Base-by-base conservation (phyloP, 2,888 invertebrate species). In the Pyrocoelia pectoralis region DNA sequence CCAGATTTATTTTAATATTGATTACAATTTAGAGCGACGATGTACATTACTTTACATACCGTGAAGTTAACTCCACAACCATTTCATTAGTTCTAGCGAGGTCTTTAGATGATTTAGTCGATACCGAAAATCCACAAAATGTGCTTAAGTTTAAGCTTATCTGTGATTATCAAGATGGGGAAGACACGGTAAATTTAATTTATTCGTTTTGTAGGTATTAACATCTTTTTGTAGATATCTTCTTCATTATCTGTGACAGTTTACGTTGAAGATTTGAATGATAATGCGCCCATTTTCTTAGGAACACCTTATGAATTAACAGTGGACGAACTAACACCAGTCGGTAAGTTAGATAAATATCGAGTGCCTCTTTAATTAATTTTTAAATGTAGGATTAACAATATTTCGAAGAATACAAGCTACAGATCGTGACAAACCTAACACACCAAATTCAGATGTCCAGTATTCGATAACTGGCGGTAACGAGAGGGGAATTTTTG, bases 191-290 rank as follows among this genome's bases (percentile, higher is more conserved):
- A 79, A 81, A 81, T 80, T 15, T 9, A 43, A 14, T 43, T 15
- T 43, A n/a, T 40, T 40, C 13, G n/a, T 14, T 6, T 43, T 43
- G n/a, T n/a, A n/a, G n/a, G n/a, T n/a, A n/a, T n/a, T n/a, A n/a
- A n/a, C 13, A 15, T 9, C 8, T 2, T 13, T 14, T 51, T 48
- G 3, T 19, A 60, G 93, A 90, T 92, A 74, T 91, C 93, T 57
- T 90, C 91, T 52, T 94, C 90, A 71, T 83, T 94, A 15, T 92
- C 93, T 1, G 90, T 94, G 68, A 94, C 94, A 2, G 93, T 94
- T 3, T 94, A 94, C 79, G 91, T 95, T 4, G 94, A 94, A 80
- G 94, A 95, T 76, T 86, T 94, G 41, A 95, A 95, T 76, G 94
- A 94, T 81, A 92, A 94, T 79, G 85, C 88, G 1, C 94, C 94